phyloP scores from a whole-genome alignment of 2,113 vertebrate genomes.

The Coturnix japonica region DNA sequence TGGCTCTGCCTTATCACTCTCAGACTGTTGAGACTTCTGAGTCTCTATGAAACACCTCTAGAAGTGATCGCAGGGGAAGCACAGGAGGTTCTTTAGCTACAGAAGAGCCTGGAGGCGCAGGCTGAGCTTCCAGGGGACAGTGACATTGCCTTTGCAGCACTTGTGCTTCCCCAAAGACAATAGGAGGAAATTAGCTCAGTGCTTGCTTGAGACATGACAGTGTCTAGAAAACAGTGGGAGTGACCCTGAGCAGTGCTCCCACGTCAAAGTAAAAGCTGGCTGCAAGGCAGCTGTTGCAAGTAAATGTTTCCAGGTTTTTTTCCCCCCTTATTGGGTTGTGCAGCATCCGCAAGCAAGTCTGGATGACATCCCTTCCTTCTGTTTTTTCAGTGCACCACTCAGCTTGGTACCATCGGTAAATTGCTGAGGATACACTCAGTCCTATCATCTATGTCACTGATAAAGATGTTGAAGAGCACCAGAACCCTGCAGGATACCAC shows the following conservation, averaged over 20 bases:
- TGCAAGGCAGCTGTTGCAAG: background rate
- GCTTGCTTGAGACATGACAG: background rate
- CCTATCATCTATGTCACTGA: too few relatives aligned
- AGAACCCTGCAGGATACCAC: too few relatives aligned
- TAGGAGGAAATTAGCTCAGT: background rate
- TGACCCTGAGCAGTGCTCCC: rapidly evolving
- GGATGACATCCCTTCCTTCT: too few relatives aligned
- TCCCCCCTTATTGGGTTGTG: background rate
- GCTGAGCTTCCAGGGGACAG: background rate
- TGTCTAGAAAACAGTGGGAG: background rate
- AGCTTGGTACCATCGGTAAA: too few relatives aligned
- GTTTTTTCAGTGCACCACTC: too few relatives aligned
- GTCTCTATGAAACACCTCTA: background rate
- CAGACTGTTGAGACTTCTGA: background rate
- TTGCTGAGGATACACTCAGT: too few relatives aligned
- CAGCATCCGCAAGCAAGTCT: rapidly evolving
- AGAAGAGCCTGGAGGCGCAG: rapidly evolving
- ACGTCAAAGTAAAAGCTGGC: background rate
- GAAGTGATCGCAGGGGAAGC: rapidly evolving
- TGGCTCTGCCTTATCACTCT: background rate
- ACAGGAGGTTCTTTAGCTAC: rapidly evolving
- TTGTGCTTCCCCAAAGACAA: background rate
- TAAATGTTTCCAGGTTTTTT: background rate
- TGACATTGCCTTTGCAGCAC: background rate
- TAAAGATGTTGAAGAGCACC: too few relatives aligned